Base-by-base conservation (phyloP, 2,113 vertebrate genomes). In the Platanista minor region DNA sequence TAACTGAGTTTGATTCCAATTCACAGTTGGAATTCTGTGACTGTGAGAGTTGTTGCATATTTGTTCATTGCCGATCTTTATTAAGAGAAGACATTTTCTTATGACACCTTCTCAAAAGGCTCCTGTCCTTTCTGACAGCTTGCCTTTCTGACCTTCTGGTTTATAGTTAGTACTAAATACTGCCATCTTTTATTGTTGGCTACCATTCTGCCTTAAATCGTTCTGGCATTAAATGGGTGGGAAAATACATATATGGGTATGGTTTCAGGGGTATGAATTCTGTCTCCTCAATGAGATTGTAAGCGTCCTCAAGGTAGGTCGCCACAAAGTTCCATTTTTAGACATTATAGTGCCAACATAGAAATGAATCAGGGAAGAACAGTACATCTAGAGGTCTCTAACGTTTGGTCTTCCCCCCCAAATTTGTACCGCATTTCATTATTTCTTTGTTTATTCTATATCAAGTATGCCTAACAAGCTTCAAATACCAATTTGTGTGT, bases 361-460 rank as follows among this genome's bases (percentile, higher is more conserved):
- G 75, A 95, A 71, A 72, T 71, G 78, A 85, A 64, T 46, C 49
- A 87, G 43, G 9, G 18, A 91, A 87, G 12, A 95, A 75, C 0
- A 74, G 27, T 59, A 49, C 25, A 83, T 29, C 6, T 71, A 43
- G 23, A 59, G 10, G 2, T 74, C 84, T 95, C 33, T 90, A 69
- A 43, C 59, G 54, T 92, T 91, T 84, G 27, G 12, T 33, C 49
- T 91, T 93, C 74, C 23, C 21, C 57, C 27, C 69, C 64, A 78
- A 95, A 91, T 91, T 72, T 83, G 33, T 9, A 83, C 39, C 15
- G 13, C 23, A 61, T 92, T 92, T 92, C 43, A 83, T 49, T 39
- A 57, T 88, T 90, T 77, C 54, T 97, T 96, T 97, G 62, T 86
- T 96, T 81, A 85, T 82, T 95, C 6, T 82, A 6, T n/a, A 78